phyloP scores from a whole-genome alignment of 2,888 invertebrate species.

The Cephus spinipes region DNA sequence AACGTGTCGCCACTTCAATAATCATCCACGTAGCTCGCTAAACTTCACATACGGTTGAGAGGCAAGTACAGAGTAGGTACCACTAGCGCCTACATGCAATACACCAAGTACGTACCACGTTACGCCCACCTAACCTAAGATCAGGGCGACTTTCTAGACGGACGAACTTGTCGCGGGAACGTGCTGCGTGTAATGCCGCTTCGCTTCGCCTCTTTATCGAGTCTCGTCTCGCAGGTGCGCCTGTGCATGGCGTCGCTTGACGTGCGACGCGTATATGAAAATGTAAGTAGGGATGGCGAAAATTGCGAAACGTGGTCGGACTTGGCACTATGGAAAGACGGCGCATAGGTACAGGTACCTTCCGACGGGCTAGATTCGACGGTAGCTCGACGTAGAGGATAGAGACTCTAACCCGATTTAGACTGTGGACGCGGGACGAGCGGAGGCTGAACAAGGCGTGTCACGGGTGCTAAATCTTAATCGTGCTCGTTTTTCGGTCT shows the following conservation, averaged over 20 bases:
- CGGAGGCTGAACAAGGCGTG: background rate
- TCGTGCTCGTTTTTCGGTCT: background rate
- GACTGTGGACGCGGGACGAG: background rate
- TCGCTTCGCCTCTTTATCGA: conserved; percentile 39
- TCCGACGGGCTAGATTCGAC: background rate
- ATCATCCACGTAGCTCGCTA: background rate
- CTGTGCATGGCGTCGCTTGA: background rate
- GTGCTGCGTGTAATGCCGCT: conserved; percentile 39
- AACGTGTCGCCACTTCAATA: background rate
- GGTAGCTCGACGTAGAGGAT: background rate
- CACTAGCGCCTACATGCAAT: background rate
- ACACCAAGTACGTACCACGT: background rate
- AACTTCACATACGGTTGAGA: background rate
- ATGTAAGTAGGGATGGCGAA: background rate
- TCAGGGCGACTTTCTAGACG: background rate
- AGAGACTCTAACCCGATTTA: background rate
- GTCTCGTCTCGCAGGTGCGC: conserved; percentile 14
- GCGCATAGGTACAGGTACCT: background rate
- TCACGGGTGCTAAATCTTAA: background rate
- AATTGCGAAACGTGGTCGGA: background rate
- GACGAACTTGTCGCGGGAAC: conserved; percentile 8
- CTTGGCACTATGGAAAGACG: background rate
- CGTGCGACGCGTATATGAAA: background rate
- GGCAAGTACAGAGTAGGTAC: background rate
- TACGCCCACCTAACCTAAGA: background rate